phyloP scores from a whole-genome alignment of 2,113 vertebrate genomes.

The Panthera tigris region DNA sequence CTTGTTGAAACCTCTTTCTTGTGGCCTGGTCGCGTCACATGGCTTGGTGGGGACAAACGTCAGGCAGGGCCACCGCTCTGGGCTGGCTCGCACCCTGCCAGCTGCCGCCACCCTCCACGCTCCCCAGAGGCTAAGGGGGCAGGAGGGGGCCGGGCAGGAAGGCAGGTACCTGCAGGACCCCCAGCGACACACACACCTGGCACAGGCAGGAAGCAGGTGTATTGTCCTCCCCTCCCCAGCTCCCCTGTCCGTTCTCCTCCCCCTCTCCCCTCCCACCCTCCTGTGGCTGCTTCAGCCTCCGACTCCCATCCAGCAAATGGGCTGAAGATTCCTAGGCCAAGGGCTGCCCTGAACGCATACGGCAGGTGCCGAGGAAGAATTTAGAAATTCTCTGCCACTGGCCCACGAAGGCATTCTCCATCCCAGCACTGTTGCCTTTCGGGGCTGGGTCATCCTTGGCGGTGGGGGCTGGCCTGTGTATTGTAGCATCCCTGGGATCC shows the following conservation, averaged over 20 bases:
- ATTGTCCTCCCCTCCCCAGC: neutral
- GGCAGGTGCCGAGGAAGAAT: neutral
- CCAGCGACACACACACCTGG: neutral
- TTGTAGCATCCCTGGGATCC: neutral
- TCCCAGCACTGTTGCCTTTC: fast-evolving
- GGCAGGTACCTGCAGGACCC: neutral
- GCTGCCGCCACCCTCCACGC: constrained; percentile 63
- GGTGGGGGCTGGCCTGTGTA: neutral
- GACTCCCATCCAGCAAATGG: neutral
- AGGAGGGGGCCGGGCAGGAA: neutral
- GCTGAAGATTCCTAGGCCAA: no score
- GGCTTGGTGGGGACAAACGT: constrained; percentile 72
- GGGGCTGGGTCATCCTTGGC: neutral
- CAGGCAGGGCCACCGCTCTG: constrained; percentile 79
- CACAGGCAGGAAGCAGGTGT: neutral
- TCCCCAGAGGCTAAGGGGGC: constrained; percentile 48
- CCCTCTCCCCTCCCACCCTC: neutral
- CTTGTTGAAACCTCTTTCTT: constrained; percentile 88
- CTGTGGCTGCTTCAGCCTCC: neutral
- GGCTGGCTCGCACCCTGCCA: constrained; percentile 10
- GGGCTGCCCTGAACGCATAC: neutral
- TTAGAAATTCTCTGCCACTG: neutral
- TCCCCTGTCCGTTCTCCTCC: neutral
- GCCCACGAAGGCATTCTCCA: neutral
- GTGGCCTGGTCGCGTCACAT: constrained; percentile 88